These are phyloP conservation scores for Perca schrenkii DNA, from an alignment of 2,113 vertebrate genomes.

Conservation along the genomic window DNA sequence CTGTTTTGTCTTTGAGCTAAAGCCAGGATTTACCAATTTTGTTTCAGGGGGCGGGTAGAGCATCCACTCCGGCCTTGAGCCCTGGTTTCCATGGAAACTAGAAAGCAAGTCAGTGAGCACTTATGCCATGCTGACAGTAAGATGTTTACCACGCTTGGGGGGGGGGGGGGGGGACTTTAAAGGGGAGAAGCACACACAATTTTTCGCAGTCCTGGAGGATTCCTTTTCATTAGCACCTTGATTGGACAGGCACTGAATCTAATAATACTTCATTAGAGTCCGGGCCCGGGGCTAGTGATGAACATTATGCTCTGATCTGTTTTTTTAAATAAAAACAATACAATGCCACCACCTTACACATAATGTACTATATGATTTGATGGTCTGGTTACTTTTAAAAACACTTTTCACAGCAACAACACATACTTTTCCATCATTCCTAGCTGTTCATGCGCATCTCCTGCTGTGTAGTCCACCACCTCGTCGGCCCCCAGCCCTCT, in stretches of 20 bases:
- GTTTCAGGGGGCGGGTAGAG: background rate
- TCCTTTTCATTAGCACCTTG: constrained; percentile 43
- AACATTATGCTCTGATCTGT: constrained; percentile 11
- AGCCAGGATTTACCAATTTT: constrained; percentile 15
- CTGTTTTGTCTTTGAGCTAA: constrained; percentile 19
- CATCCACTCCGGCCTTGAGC: constrained; percentile 37
- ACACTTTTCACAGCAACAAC: background rate
- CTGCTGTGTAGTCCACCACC: constrained; percentile 89
- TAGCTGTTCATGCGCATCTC: constrained; percentile 82
- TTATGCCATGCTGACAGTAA: constrained; percentile 31
- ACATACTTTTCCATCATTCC: constrained; percentile 87
- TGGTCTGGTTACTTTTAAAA: background rate
- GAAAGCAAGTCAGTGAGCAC: constrained; percentile 37
- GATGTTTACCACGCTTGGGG: constrained; percentile 43
- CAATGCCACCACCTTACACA: background rate
- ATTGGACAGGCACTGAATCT: constrained; percentile 12
- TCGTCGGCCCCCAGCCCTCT: constrained; percentile 91
- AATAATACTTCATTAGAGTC: constrained; percentile 11
- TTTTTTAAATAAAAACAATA: background rate
- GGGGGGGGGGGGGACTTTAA: background rate
- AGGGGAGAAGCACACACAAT: constrained; percentile 3
- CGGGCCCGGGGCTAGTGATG: background rate
- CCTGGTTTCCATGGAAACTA: constrained; percentile 71
- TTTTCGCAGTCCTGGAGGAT: constrained; percentile 12
- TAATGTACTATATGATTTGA: background rate